phyloP scores from a whole-genome alignment of 2,113 vertebrate genomes.

The Centropus bengalensis region DNA sequence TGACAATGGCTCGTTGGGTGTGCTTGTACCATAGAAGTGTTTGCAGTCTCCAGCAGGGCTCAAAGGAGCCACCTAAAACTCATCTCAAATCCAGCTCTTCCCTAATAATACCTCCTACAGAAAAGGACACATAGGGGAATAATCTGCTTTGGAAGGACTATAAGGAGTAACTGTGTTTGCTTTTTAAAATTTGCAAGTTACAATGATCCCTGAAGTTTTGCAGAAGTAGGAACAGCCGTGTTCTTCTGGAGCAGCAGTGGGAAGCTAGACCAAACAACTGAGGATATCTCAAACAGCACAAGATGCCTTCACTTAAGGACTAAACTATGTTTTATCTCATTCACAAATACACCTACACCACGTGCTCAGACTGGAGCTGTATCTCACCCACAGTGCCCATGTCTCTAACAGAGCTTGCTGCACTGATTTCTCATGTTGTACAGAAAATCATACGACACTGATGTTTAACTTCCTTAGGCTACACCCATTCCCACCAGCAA shows the following conservation, averaged over 20 bases:
- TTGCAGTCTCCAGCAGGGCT: background rate
- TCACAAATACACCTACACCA: background rate
- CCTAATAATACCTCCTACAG: background rate
- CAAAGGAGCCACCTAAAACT: background rate
- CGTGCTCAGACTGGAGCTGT: background rate
- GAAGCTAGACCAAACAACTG: background rate
- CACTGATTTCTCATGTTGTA: background rate
- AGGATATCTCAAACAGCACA: background rate
- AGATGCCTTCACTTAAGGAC: background rate
- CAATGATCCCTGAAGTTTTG: background rate
- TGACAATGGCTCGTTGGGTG: background rate
- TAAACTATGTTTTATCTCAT: background rate
- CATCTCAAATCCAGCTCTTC: background rate
- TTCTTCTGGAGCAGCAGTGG: background rate
- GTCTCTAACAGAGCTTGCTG: background rate
- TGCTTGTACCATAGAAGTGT: background rate
- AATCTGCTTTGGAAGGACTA: background rate
- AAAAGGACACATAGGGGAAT: background rate
- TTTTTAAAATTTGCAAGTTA: background rate
- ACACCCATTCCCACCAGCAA: background rate
- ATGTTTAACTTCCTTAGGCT: background rate
- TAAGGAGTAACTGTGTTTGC: background rate
- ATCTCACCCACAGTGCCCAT: background rate
- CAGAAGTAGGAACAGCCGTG: background rate
- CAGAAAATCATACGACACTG: background rate